Percentiles rank a stretch among this genome's conserved stretches.
These are phyloP conservation scores for Drosophila meridionalis DNA, from an alignment of 2,888 invertebrate species.

Conservation along the genomic window DNA sequence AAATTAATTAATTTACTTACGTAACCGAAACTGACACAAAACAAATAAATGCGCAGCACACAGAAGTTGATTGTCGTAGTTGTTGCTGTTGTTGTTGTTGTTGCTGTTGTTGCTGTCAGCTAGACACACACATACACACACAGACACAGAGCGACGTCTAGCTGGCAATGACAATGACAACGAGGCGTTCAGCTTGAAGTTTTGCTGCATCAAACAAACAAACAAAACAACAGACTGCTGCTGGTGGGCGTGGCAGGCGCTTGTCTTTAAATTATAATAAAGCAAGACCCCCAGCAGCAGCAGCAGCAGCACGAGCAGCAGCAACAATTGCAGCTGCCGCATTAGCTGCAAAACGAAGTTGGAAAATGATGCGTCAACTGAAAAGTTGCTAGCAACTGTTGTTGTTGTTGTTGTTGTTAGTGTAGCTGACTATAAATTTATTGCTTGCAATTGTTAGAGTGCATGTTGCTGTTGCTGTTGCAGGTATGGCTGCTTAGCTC, in stretches of 20 bases:
- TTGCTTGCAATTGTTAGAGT: constrained; percentile 22
- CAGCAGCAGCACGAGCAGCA: not conserved
- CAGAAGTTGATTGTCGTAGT: constrained; percentile 12
- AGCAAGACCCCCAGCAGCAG: constrained; percentile 20
- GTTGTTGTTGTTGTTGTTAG: constrained; percentile 28
- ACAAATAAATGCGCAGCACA: constrained; percentile 67
- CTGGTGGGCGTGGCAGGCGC: not conserved
- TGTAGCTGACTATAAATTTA: constrained; percentile 7
- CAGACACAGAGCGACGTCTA: constrained; percentile 13
- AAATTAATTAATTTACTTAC: constrained; percentile 80
- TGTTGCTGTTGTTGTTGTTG: constrained; percentile 24
- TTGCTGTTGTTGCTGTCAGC: constrained; percentile 33
- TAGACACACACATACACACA: constrained; percentile 23
- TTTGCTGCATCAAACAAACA: constrained; percentile 43
- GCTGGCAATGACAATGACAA: constrained; percentile 71
- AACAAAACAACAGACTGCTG: constrained; percentile 10
- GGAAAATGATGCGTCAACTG: constrained; percentile 54
- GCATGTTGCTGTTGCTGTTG: not conserved
- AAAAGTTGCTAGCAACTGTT: constrained; percentile 49
- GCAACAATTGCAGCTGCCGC: constrained; percentile 44
- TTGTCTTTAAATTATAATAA: constrained; percentile 68
- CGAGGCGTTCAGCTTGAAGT: constrained; percentile 72
- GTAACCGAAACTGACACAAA: constrained; percentile 76
- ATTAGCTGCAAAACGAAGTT: constrained; percentile 67
- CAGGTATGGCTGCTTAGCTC: constrained; percentile 40